Conservation (phyloP, 1,140 invertebrate species). For the Saccostrea cuccullata region DNA sequence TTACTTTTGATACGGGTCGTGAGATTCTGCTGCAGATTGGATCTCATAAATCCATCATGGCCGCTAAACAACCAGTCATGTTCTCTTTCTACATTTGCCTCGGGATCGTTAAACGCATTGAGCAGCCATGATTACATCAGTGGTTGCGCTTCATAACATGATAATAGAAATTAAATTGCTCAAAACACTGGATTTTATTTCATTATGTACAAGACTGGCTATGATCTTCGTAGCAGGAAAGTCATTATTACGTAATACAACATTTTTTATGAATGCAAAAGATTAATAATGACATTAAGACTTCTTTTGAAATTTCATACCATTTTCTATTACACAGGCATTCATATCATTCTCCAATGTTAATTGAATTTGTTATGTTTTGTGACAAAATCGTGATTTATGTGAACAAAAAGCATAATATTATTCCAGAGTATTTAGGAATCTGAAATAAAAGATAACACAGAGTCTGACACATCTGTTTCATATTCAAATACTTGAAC, state of each 20-base stretch:
- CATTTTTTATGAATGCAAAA: not conserved
- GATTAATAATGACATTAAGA: not conserved
- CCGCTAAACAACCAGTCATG: not conserved
- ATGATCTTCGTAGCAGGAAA: not conserved
- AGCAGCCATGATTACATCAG: not conserved
- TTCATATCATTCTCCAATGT: not conserved
- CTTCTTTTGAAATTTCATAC: not conserved
- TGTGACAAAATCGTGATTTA: not conserved
- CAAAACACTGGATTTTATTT: constrained; percentile 19
- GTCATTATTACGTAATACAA: not conserved
- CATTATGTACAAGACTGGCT: constrained; percentile 23
- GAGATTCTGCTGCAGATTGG: not conserved
- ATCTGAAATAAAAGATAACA: too few relatives aligned
- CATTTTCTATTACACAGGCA: not conserved
- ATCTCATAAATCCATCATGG: not conserved
- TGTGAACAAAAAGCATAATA: too few relatives aligned
- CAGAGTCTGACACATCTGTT: too few relatives aligned
- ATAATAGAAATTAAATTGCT: constrained; percentile 13
- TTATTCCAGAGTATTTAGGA: too few relatives aligned
- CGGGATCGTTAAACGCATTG: not conserved
- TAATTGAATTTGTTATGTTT: not conserved
- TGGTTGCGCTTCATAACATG: constrained; percentile 4
- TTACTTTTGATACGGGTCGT: constrained; percentile 29
- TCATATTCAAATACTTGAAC: too few relatives aligned
- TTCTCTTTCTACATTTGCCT: not conserved